These are phyloP conservation scores for Myzus persicae DNA, from an alignment of 1,140 invertebrate species.

Conservation along the genomic window DNA sequence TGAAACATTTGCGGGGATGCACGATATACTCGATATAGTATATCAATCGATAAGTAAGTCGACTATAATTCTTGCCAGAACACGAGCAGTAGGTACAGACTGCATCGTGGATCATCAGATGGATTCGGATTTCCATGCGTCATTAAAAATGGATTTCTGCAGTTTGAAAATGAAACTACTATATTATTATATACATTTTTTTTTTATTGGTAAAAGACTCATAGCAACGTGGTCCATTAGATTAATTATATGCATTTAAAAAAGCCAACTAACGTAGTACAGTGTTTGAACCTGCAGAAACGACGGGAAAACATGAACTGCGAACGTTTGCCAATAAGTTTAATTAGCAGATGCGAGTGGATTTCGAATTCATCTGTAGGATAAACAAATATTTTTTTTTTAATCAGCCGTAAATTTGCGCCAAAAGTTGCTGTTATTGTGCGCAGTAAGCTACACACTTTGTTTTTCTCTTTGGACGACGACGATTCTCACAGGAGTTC, in stretches of 20 bases:
- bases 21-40: too few species aligned
- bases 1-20: neutral
- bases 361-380: neutral
- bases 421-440: neutral
- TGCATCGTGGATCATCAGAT: neutral
- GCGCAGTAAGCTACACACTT: neutral
- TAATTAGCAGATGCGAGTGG: too few species aligned
- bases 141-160: neutral
- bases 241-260: too few species aligned
- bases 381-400: neutral
- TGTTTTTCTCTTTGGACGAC: neutral
- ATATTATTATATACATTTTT: neutral
- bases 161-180: neutral
- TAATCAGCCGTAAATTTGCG: neutral
- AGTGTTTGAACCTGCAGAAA: too few species aligned
- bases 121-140: neutral
- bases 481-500: neutral
- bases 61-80: neutral
- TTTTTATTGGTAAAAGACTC: too few species aligned
- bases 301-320: too few species aligned
- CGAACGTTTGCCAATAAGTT: too few species aligned
- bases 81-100: neutral
- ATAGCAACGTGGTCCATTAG: too few species aligned
- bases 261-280: too few species aligned
- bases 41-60: too few species aligned